phyloP scores from a whole-genome alignment of 2,888 invertebrate genomes.

The Scaptomyza reducta region DNA sequence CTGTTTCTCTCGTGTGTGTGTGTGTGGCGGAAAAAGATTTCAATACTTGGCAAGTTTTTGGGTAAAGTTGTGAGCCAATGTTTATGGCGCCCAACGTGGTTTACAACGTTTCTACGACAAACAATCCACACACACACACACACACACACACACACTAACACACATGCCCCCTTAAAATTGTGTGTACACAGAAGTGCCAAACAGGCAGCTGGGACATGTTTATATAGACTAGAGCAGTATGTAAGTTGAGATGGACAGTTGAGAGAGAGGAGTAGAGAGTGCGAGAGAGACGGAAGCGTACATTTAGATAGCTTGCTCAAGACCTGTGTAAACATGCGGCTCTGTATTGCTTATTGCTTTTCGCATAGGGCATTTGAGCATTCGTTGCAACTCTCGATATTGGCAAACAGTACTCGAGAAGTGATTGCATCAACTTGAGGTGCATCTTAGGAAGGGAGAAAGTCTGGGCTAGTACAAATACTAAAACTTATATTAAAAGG shows the following conservation, averaged over 20 bases:
- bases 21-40: conserved; percentile 61
- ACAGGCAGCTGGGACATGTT: conserved; percentile 65
- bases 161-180: conserved; percentile 28
- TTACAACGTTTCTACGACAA: conserved; percentile 48
- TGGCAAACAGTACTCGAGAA: conserved; percentile 29
- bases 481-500: conserved; percentile 15
- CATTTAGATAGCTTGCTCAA: conserved; percentile 37
- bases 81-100: conserved; percentile 66
- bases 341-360: conserved; percentile 48
- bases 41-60: conserved; percentile 64
- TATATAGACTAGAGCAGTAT: conserved; percentile 9
- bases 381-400: conserved; percentile 38
- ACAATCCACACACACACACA: conserved; percentile 3
- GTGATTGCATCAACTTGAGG: neutral
- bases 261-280: neutral
- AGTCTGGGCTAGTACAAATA: neutral
- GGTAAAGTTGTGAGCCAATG: conserved; percentile 64
- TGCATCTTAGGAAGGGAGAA: neutral
- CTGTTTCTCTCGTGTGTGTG: neutral
- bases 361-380: conserved; percentile 14
- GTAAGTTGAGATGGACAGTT: neutral
- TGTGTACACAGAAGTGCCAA: conserved; percentile 54
- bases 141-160: neutral
- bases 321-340: conserved; percentile 57
- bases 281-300: neutral